Percentiles rank a stretch among this genome's conserved stretches.
phyloP scores from a whole-genome alignment of 2,113 vertebrate species.

The Tychaedon coryphoeus region DNA sequence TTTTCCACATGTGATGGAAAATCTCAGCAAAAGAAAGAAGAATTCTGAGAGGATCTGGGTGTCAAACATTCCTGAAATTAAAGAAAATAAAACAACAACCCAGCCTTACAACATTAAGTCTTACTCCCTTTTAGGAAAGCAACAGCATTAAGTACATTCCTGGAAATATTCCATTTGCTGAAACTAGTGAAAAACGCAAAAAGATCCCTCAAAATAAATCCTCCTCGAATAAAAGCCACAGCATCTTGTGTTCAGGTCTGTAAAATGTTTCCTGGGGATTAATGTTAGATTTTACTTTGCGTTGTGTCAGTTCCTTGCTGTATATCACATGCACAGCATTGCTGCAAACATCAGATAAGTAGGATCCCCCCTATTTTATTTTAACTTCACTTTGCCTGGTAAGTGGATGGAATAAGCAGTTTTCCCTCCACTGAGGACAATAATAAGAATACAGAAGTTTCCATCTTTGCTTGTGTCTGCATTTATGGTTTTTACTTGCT shows the following conservation, averaged over 20 bases:
- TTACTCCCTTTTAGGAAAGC: not conserved
- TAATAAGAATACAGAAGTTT: not conserved
- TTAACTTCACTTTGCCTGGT: not conserved
- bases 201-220: not conserved
- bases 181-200: not conserved
- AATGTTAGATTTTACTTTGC: not conserved
- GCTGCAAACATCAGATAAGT: not conserved
- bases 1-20: not conserved
- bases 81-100: not conserved
- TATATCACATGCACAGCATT: not conserved
- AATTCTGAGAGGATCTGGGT: not conserved
- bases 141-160: not conserved
- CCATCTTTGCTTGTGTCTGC: not conserved
- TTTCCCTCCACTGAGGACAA: conserved; percentile 9
- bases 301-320: not conserved
- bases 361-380: not conserved
- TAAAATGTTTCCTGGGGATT: not conserved
- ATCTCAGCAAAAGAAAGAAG: not conserved
- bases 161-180: not conserved
- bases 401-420: not conserved
- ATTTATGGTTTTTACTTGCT: not conserved
- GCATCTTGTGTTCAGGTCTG: not conserved
- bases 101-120: not conserved
- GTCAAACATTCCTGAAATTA: not conserved
- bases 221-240: not conserved